phyloP scores from a whole-genome alignment of 1,140 invertebrate genomes.

The Leptinotarsa lineolata region DNA sequence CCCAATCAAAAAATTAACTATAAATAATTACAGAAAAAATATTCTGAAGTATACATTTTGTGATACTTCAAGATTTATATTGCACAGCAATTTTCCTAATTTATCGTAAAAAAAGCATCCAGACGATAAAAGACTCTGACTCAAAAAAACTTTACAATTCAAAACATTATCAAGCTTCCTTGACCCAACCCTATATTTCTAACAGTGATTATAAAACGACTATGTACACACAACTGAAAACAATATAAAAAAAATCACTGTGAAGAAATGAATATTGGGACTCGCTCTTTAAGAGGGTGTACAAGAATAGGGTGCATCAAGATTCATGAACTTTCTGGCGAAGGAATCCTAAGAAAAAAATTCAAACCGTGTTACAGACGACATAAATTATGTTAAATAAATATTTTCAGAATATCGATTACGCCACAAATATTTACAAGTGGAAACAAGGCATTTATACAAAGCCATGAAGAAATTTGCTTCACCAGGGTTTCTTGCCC shows the following conservation, averaged over 20 bases:
- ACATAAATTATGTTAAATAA: background rate
- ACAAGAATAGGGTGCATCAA: background rate
- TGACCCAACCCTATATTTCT: background rate
- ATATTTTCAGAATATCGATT: background rate
- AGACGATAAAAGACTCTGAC: slow-evolving; percentile 3
- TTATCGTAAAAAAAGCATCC: slow-evolving; percentile 13
- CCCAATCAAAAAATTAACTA: slow-evolving; percentile 29
- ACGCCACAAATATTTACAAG: background rate
- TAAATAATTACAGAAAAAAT: slow-evolving; percentile 25
- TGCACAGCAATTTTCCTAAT: slow-evolving; percentile 34
- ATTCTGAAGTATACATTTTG: background rate
- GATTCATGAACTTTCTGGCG: no score
- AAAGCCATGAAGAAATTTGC: no score
- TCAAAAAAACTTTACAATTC: background rate
- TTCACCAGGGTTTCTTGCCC: no score
- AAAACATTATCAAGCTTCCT: background rate
- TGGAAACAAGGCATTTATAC: slow-evolving; percentile 6
- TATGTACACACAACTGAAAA: background rate
- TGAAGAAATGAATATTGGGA: background rate
- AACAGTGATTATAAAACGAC: background rate
- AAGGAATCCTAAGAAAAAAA: no score
- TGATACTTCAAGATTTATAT: slow-evolving; percentile 32
- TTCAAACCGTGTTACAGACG: no score
- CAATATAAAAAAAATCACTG: slow-evolving; percentile 9
- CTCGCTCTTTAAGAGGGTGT: background rate